Evolutionary conservation across 2,888 invertebrate species (phyloP).

Genomic region (Chromoteleia sp.): DNA sequence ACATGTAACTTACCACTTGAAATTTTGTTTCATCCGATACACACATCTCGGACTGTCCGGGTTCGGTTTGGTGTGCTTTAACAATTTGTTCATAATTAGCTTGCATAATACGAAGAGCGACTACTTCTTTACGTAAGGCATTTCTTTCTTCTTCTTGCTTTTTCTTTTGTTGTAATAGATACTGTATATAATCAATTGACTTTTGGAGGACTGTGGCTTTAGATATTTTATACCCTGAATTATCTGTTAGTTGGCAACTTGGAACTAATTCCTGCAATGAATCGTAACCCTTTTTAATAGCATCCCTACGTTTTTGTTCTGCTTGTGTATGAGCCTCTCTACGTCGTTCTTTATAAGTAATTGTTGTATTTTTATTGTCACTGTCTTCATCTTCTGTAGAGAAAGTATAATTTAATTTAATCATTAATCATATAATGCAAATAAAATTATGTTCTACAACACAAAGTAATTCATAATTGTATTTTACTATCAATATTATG

Average conservation of each 20-base stretch:
- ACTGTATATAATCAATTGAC: conserved; percentile 97
- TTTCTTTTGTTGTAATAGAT: conserved; percentile 94
- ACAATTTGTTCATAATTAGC: conserved; percentile 98
- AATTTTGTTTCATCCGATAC: conserved; percentile 98
- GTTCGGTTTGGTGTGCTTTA: conserved; percentile 96
- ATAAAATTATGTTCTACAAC: too few species aligned
- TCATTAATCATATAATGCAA: neutral
- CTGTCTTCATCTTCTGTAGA: conserved; percentile 88
- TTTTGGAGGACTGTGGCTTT: conserved; percentile 98
- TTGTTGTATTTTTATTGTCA: conserved; percentile 86
- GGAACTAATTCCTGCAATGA: conserved; percentile 96
- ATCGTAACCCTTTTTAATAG: conserved; percentile 98
- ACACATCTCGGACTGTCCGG: conserved; percentile 94
- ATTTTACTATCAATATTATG: too few species aligned
- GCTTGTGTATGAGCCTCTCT: conserved; percentile 98
- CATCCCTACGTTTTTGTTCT: conserved; percentile 98
- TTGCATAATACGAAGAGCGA: conserved; percentile 94
- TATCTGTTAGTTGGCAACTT: conserved; percentile 96
- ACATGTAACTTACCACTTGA: conserved; percentile 91
- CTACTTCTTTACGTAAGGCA: conserved; percentile 95
- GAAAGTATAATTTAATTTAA: conserved; percentile 7
- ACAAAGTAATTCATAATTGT: too few species aligned
- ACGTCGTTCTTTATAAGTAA: conserved; percentile 96
- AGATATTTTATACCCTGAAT: conserved; percentile 96
- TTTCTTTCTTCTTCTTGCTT: conserved; percentile 98